Conservation (phyloP, 2,113 vertebrate genomes). For the Choloepus hoffmanni region DNA sequence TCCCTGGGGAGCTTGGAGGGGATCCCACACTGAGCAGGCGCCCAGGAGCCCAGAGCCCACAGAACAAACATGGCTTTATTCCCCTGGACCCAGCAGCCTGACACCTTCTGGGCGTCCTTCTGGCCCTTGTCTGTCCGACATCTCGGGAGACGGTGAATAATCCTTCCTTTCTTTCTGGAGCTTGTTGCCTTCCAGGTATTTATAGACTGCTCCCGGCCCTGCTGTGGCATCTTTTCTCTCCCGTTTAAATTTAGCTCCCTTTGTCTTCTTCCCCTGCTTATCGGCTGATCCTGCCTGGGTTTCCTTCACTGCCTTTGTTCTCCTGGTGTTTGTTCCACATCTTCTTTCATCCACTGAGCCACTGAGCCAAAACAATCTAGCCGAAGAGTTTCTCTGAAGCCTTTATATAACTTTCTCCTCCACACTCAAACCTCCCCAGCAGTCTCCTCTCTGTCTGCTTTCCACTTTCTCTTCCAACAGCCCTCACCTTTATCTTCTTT, state of each 20-base stretch:
- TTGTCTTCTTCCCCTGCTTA: constrained; percentile 78
- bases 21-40: not conserved
- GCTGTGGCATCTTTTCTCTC: constrained; percentile 72
- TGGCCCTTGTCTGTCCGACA: constrained; percentile 74
- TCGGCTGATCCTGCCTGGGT: constrained; percentile 65
- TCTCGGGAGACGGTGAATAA: constrained; percentile 76
- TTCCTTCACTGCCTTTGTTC: constrained; percentile 76
- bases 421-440: not conserved
- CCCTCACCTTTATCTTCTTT: not conserved
- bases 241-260: constrained; percentile 79
- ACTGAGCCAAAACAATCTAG: not conserved
- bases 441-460: constrained; percentile 5
- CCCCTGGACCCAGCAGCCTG: constrained; percentile 24
- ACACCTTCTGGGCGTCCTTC: constrained; percentile 64
- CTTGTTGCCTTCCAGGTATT: constrained; percentile 79
- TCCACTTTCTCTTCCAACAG: constrained; percentile 25
- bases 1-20: not conserved
- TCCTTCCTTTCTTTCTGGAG: constrained; percentile 76
- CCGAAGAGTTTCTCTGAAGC: constrained; percentile 17
- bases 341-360: constrained; percentile 56
- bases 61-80: not conserved
- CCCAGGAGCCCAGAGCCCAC: not conserved
- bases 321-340: constrained; percentile 65
- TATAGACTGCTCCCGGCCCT: constrained; percentile 75
- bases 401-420: constrained; percentile 67